These are phyloP conservation scores for Heliconius himera DNA, from an alignment of 1,140 invertebrate genomes.

Conservation along the genomic window DNA sequence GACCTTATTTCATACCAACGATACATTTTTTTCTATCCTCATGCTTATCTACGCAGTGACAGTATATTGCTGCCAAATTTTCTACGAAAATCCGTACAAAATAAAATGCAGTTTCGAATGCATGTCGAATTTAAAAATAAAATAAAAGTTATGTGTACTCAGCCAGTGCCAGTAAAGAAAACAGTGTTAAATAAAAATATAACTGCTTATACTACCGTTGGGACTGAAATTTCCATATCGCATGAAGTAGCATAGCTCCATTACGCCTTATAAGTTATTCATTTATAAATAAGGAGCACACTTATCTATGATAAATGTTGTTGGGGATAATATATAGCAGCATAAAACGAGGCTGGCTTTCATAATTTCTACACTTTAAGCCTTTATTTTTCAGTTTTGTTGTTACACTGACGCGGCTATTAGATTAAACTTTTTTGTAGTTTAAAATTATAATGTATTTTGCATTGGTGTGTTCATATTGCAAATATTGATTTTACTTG, in stretches of 20 bases:
- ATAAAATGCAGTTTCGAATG: neutral
- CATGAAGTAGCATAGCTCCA: constrained; percentile 35
- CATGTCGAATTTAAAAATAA: constrained; percentile 20
- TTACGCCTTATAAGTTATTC: constrained; percentile 40
- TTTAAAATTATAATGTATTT: neutral
- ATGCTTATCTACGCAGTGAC: constrained; percentile 26
- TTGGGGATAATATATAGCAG: constrained; percentile 14
- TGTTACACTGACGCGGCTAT: neutral
- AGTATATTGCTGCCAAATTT: constrained; percentile 20
- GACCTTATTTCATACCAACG: constrained; percentile 48
- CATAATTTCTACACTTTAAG: constrained; percentile 16
- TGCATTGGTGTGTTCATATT: neutral
- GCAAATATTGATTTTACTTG: neutral
- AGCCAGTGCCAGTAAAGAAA: constrained; percentile 18
- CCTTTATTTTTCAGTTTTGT: constrained; percentile 12
- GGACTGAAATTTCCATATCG: constrained; percentile 32
- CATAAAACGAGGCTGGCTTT: constrained; percentile 16
- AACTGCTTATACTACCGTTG: constrained; percentile 25
- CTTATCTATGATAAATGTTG: constrained; percentile 31
- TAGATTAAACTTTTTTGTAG: neutral
- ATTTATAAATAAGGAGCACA: constrained; percentile 35
- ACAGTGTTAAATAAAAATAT: constrained; percentile 30
- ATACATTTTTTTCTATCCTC: constrained; percentile 51
- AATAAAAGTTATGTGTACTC: constrained; percentile 17
- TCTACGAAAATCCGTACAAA: constrained; percentile 2